Conservation (phyloP, 1,140 invertebrate species). For the Danaus melanippus region DNA sequence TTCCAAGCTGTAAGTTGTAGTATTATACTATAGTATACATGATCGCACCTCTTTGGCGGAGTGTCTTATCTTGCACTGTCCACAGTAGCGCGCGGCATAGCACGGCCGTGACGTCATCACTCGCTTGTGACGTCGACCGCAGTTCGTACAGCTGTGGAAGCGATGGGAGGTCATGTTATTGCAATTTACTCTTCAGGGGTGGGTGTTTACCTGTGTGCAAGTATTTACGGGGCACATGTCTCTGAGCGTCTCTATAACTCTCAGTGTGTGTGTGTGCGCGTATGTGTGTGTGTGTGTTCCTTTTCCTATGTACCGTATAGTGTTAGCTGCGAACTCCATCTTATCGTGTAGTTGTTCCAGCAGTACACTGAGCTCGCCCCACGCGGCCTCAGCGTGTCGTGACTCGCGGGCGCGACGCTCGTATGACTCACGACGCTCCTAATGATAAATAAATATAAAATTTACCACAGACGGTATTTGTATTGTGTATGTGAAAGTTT, state of each 20-base stretch:
- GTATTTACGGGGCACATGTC: no score
- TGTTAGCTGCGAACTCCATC: slow-evolving; percentile 93
- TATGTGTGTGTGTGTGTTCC: no score
- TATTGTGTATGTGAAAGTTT: no score
- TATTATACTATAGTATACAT: no score
- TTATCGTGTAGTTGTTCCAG: slow-evolving; percentile 91
- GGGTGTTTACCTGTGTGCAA: neutral
- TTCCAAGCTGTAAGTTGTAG: no score
- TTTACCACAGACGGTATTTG: no score
- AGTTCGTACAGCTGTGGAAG: slow-evolving; percentile 82
- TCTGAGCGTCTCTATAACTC: no score
- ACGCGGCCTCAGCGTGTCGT: slow-evolving; percentile 85
- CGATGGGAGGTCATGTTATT: neutral
- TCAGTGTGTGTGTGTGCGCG: no score
- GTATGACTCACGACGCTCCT: slow-evolving; percentile 86
- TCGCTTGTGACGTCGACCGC: slow-evolving; percentile 89
- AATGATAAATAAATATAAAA: slow-evolving; percentile 17
- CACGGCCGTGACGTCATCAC: slow-evolving; percentile 87
- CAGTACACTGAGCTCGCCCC: slow-evolving; percentile 86
- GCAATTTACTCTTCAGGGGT: neutral
- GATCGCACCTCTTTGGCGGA: slow-evolving; percentile 94
- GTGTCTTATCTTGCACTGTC: slow-evolving; percentile 91
- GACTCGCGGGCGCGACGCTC: slow-evolving; percentile 81
- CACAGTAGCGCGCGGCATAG: slow-evolving; percentile 92
- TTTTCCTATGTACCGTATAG: slow-evolving; percentile 76